A percentile compares a stretch with the other conserved stretches of the same genome.
These are phyloP conservation scores for Meriones psammophilus DNA, from an alignment of 2,797 vertebrate species.

Conservation along the genomic window DNA sequence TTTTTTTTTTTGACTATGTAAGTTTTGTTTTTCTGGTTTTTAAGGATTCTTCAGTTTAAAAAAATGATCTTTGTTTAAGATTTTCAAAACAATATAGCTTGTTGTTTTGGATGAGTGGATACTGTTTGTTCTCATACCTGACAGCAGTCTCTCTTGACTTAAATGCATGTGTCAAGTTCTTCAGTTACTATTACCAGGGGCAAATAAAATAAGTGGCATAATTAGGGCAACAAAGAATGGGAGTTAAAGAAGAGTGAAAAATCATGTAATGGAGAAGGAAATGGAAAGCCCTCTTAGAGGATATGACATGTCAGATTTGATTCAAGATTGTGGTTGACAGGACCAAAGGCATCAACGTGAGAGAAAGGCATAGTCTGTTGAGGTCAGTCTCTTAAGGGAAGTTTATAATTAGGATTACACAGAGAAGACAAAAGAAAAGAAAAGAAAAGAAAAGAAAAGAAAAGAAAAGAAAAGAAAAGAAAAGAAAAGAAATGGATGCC, in stretches of 20 bases:
- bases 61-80: background rate
- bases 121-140: background rate
- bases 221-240: background rate
- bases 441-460: background rate
- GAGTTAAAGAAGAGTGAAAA: background rate
- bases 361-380: background rate
- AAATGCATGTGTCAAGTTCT: background rate
- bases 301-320: constrained; percentile 13
- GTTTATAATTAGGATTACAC: background rate
- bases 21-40: constrained; percentile 41
- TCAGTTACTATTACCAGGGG: background rate
- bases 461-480: background rate
- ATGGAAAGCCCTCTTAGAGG: background rate
- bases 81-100: background rate
- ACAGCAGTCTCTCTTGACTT: background rate
- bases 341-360: background rate
- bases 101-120: background rate
- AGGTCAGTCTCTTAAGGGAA: background rate
- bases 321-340: background rate
- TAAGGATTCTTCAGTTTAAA: constrained; percentile 8
- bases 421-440: background rate
- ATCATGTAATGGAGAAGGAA: background rate
- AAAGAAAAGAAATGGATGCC: background rate
- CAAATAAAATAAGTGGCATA: background rate
- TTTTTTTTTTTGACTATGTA: background rate